Percentiles rank a stretch among this genome's conserved stretches.
Evolutionary conservation across 2,888 invertebrate species (phyloP).

Genomic region (Dryomyza anilis): DNA sequence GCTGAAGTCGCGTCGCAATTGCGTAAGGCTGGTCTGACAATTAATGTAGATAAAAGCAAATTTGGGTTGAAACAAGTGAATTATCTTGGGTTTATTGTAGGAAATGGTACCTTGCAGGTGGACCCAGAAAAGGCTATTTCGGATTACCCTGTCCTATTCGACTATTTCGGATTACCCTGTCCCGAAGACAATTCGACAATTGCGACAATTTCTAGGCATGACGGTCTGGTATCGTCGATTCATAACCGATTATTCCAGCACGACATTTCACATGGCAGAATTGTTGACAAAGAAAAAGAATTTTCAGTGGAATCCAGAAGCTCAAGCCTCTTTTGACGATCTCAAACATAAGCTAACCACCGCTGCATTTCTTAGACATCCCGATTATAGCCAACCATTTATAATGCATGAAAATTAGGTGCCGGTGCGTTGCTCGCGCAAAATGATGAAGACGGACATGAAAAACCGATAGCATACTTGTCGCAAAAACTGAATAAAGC

Average conservation of each 20-base stretch:
- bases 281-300: constrained; percentile 2
- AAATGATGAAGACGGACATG: background rate
- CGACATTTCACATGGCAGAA: background rate
- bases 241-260: background rate
- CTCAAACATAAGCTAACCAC: background rate
- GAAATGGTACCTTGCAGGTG: background rate
- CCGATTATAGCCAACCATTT: background rate
- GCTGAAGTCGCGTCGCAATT: background rate
- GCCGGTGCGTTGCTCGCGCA: constrained; percentile 4
- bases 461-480: constrained; percentile 23
- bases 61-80: constrained; percentile 4
- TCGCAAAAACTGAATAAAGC: constrained; percentile 13
- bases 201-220: background rate
- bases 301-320: background rate
- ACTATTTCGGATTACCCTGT: background rate
- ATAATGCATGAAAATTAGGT: constrained; percentile 16
- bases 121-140: constrained; percentile 6
- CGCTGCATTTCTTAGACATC: background rate
- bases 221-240: constrained; percentile 11
- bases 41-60: background rate
- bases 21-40: background rate
- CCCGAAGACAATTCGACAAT: constrained; percentile 1
- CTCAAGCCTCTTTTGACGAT: background rate
- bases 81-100: constrained; percentile 12
- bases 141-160: too few species aligned